phyloP scores from a whole-genome alignment of 2,113 vertebrate species.

The Strix uralensis region DNA sequence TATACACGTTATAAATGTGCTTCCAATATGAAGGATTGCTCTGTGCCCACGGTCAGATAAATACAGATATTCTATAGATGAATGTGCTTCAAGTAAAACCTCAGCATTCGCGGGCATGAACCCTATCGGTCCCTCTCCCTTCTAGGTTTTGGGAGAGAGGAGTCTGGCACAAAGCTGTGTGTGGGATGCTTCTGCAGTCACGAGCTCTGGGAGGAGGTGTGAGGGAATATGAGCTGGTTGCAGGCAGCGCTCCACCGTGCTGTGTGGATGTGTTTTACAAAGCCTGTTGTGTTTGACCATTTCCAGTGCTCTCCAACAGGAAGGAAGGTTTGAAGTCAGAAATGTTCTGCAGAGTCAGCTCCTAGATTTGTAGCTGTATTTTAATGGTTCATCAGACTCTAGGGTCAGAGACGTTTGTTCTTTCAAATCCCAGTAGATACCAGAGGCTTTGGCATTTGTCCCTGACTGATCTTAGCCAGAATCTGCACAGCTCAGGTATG shows the following conservation, averaged over 20 bases:
- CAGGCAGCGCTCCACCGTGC: neutral
- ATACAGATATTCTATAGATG: neutral
- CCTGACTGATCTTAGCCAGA: neutral
- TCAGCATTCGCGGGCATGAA: accelerated
- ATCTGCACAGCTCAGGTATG: neutral
- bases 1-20: neutral
- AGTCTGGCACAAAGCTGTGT: neutral
- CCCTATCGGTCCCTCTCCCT: neutral
- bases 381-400: neutral
- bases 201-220: neutral
- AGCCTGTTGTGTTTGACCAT: neutral
- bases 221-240: no score
- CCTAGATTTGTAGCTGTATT: neutral
- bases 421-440: neutral
- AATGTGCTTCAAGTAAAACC: neutral
- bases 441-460: neutral
- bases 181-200: neutral
- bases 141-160: neutral
- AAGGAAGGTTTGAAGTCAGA: neutral
- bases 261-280: neutral
- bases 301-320: neutral
- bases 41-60: neutral
- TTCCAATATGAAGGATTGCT: neutral
- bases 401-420: neutral
- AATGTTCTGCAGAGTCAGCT: neutral